Percentiles rank a stretch among this genome's conserved stretches.
Conservation (phyloP, 2,888 invertebrate genomes). For the Drosophila koepferae region DNA sequence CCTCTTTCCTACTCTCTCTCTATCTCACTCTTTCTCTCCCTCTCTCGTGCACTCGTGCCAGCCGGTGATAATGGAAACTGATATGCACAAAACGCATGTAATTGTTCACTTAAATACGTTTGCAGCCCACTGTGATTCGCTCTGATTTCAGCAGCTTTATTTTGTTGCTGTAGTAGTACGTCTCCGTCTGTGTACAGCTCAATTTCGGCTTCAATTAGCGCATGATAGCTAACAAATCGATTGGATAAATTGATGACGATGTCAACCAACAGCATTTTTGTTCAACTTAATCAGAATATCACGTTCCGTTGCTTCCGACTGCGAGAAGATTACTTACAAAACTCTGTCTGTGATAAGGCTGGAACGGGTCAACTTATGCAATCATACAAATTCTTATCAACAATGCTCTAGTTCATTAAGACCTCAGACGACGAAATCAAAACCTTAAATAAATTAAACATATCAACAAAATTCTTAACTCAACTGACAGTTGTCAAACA, state of each 20-base stretch:
- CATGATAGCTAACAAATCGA: conserved; percentile 45
- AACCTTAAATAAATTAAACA: not conserved
- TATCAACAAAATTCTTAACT: conserved; percentile 1
- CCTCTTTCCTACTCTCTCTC: not conserved
- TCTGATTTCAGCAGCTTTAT: conserved; percentile 36
- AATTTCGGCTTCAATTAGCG: conserved; percentile 68
- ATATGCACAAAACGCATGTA: conserved; percentile 26
- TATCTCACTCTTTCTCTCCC: not conserved
- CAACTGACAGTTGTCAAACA: conserved; percentile 25
- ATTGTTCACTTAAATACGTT: not conserved
- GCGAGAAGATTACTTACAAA: not conserved
- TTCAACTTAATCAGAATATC: conserved; percentile 34
- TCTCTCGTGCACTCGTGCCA: conserved; percentile 8
- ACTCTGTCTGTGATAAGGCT: conserved; percentile 34
- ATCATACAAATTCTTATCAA: conserved; percentile 40
- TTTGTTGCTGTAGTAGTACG: not conserved
- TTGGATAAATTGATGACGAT: conserved; percentile 39
- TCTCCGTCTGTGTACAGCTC: conserved; percentile 28
- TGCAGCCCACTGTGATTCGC: conserved; percentile 27
- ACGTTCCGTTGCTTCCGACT: conserved; percentile 31
- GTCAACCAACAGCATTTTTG: conserved; percentile 43
- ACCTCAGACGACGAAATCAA: not conserved
- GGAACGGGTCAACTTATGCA: conserved; percentile 23
- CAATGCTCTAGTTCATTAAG: conserved; percentile 23
- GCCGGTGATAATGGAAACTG: conserved; percentile 57